These are phyloP conservation scores for Zosterops japonicus DNA, from an alignment of 2,113 vertebrate species.

Conservation along the genomic window DNA sequence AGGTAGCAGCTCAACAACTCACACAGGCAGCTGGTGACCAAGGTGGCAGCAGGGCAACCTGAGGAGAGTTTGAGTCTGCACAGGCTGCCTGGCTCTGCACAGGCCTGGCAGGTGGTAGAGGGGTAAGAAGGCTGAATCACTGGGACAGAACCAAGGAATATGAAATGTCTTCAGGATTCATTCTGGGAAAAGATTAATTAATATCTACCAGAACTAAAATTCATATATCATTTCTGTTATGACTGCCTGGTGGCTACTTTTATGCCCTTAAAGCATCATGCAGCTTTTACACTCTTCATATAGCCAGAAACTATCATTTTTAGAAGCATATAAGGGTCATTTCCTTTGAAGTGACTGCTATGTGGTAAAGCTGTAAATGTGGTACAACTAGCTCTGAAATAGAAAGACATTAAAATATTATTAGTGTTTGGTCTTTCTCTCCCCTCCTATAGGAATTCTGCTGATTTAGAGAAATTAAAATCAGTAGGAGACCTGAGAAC, in stretches of 20 bases:
- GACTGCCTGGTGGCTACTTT: background rate
- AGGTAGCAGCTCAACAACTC: background rate
- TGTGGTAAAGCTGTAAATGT: background rate
- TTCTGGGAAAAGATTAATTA: background rate
- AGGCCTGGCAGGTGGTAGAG: background rate
- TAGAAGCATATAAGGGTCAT: background rate
- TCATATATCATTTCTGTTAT: background rate
- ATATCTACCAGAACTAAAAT: background rate
- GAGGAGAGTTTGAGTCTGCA: background rate
- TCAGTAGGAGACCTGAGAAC: background rate
- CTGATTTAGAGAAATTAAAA: slow-evolving; percentile 19
- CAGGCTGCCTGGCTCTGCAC: background rate
- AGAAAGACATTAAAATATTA: background rate
- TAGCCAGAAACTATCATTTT: background rate
- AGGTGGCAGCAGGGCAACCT: rapidly evolving
- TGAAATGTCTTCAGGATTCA: background rate
- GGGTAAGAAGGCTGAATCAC: background rate
- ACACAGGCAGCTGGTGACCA: background rate
- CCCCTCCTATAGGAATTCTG: background rate
- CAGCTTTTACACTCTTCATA: background rate
- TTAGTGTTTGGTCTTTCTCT: background rate
- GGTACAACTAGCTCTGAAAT: background rate
- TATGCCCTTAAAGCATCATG: background rate
- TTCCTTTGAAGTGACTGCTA: background rate
- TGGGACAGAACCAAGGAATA: background rate